These are phyloP conservation scores for Parapsyche elsis DNA, from an alignment of 1,140 invertebrate species.

Conservation along the genomic window DNA sequence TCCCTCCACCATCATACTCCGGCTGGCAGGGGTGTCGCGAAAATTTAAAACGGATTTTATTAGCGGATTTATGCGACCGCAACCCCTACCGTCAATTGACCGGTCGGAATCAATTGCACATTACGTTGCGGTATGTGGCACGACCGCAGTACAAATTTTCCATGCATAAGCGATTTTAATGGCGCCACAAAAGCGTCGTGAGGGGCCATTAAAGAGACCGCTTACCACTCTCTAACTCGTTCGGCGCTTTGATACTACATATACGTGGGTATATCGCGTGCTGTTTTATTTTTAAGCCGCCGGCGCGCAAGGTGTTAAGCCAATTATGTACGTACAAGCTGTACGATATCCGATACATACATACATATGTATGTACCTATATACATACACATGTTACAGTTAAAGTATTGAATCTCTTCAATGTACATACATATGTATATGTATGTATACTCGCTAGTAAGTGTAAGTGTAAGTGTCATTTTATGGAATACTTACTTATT, in stretches of 20 bases:
- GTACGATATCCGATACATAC: too few species aligned
- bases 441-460: too few species aligned
- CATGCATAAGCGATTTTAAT: constrained; percentile 48
- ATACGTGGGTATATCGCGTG: background rate
- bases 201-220: constrained; percentile 2
- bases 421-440: too few species aligned
- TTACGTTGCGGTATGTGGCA: constrained; percentile 18
- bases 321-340: too few species aligned
- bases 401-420: too few species aligned
- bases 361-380: too few species aligned
- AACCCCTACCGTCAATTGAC: background rate
- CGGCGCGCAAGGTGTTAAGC: too few species aligned
- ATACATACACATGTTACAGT: too few species aligned
- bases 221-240: background rate
- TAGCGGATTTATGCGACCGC: constrained; percentile 2
- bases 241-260: background rate
- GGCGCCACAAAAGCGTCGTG: constrained; percentile 45
- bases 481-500: too few species aligned
- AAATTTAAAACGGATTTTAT: constrained; percentile 22
- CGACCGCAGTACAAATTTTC: constrained; percentile 44
- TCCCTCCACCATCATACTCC: too few species aligned
- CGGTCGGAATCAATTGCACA: constrained; percentile 38
- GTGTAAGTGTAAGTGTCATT: too few species aligned
- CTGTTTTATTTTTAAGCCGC: background rate
- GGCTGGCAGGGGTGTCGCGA: background rate